phyloP scores from a whole-genome alignment of 2,797 vertebrate species.

The Sebastes alutus region DNA sequence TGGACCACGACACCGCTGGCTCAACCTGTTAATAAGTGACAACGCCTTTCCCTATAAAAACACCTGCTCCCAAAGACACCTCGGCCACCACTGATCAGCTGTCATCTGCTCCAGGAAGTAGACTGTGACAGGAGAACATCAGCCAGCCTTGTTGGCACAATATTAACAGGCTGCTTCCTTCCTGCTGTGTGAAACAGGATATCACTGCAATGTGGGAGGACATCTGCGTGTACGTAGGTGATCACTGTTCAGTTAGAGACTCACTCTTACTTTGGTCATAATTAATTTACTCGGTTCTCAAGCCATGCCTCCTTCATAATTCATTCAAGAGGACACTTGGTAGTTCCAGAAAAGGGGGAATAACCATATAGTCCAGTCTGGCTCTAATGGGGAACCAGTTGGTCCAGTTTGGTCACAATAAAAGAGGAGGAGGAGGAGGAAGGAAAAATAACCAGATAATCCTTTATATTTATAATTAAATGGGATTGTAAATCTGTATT shows the following conservation, averaged over 20 bases:
- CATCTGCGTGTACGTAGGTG: slow-evolving; percentile 28
- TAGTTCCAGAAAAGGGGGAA: neutral
- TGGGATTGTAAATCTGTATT: neutral
- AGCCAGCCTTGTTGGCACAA: neutral
- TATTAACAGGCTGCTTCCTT: slow-evolving; percentile 37
- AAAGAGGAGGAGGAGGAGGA: neutral
- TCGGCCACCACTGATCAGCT: neutral
- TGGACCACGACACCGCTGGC: neutral
- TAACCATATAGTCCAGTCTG: neutral
- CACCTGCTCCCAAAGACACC: slow-evolving; percentile 16
- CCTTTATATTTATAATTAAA: no score
- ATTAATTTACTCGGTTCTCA: slow-evolving; percentile 63
- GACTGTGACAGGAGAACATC: neutral
- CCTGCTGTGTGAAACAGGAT: slow-evolving; percentile 47
- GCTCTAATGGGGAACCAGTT: neutral
- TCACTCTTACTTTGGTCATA: slow-evolving; percentile 69
- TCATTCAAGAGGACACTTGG: slow-evolving; percentile 42
- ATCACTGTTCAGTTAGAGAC: slow-evolving; percentile 52
- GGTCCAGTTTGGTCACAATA: neutral
- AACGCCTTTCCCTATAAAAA: neutral
- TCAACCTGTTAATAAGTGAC: slow-evolving; percentile 50
- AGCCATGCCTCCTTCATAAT: slow-evolving; percentile 44
- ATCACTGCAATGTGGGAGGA: slow-evolving; percentile 23
- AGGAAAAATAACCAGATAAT: neutral
- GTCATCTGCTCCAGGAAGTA: slow-evolving; percentile 30